These are phyloP conservation scores for Hydrochoerus hydrochaeris DNA, from an alignment of 2,113 vertebrate genomes.

Conservation along the genomic window DNA sequence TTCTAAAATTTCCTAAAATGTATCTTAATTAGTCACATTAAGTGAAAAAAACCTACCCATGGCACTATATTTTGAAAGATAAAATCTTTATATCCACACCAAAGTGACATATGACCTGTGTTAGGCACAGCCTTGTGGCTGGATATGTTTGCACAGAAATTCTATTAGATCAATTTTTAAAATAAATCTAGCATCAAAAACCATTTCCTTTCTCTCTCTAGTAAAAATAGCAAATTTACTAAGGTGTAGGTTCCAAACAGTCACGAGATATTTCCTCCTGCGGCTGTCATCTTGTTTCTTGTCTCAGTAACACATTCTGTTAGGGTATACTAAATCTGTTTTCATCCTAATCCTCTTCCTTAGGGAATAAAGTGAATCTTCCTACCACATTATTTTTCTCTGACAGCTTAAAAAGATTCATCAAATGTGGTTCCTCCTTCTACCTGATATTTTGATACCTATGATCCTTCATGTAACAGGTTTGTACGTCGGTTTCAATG, in stretches of 20 bases:
- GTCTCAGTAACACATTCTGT: conserved; percentile 79
- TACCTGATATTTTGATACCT: conserved; percentile 25
- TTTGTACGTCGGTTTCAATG: neutral
- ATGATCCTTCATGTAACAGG: conserved; percentile 12
- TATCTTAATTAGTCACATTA: conserved; percentile 50
- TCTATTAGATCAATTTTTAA: conserved; percentile 77
- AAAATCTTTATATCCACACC: conserved; percentile 46
- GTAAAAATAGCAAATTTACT: conserved; percentile 90
- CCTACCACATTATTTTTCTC: neutral
- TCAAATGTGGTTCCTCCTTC: conserved; percentile 21
- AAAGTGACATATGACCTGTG: conserved; percentile 1
- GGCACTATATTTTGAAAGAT: neutral
- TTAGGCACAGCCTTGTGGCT: conserved; percentile 14
- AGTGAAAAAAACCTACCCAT: conserved; percentile 28
- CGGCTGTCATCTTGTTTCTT: conserved; percentile 85
- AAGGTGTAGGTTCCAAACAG: conserved; percentile 85
- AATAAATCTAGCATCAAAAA: conserved; percentile 80
- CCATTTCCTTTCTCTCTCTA: conserved; percentile 82
- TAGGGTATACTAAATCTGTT: conserved; percentile 76
- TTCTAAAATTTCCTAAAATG: conserved; percentile 53
- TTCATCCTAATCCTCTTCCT: conserved; percentile 62
- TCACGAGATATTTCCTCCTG: conserved; percentile 85
- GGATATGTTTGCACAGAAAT: conserved; percentile 52
- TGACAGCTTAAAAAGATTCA: conserved; percentile 10
- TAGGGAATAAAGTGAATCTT: conserved; percentile 45